These are phyloP conservation scores for Nomada flava DNA, from an alignment of 2,888 invertebrate genomes.

Conservation along the genomic window DNA sequence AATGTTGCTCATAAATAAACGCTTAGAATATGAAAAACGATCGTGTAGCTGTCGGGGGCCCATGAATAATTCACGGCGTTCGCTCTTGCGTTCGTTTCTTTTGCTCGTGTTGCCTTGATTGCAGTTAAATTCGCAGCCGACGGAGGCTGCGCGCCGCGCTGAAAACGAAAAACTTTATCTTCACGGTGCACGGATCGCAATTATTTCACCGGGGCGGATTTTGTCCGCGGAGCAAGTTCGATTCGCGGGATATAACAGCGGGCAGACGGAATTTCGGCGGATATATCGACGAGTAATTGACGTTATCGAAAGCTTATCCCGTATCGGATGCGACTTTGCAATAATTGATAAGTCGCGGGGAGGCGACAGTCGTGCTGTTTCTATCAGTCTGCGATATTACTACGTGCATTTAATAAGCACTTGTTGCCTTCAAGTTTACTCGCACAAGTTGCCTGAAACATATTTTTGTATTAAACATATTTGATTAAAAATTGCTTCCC, in stretches of 20 bases:
- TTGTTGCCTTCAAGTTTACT: conserved; percentile 5
- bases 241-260: background rate
- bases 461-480: too few species aligned
- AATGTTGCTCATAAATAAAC: conserved; percentile 40
- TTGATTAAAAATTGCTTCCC: too few species aligned
- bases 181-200: background rate
- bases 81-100: conserved; percentile 40
- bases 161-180: background rate
- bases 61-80: conserved; percentile 47
- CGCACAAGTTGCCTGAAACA: conserved; percentile 4
- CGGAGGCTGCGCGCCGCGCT: background rate
- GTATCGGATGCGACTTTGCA: conserved; percentile 52
- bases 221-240: background rate
- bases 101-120: conserved; percentile 32
- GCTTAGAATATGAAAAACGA: conserved; percentile 50
- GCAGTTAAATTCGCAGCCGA: conserved; percentile 30
- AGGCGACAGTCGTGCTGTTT: conserved; percentile 32
- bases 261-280: conserved; percentile 35
- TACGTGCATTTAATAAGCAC: conserved; percentile 5
- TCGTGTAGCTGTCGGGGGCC: conserved; percentile 30
- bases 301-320: conserved; percentile 51
- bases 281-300: conserved; percentile 20
- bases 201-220: too few species aligned
- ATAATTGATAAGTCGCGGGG: conserved; percentile 41
- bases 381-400: too few species aligned